These are phyloP conservation scores for Eretmochelys imbricata DNA, from an alignment of 2,113 vertebrate species.

Conservation along the genomic window DNA sequence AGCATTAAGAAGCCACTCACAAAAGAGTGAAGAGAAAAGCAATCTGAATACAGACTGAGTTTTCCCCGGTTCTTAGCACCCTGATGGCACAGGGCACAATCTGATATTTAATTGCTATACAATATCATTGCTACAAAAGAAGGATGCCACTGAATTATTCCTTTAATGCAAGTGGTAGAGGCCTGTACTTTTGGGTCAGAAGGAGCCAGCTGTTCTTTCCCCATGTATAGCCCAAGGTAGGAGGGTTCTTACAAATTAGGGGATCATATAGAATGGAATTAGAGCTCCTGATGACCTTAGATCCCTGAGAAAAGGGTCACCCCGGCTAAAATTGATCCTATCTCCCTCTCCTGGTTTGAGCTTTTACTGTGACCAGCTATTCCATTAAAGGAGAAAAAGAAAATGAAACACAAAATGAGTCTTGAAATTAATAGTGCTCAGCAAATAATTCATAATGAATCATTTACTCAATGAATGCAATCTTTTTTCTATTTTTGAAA, in stretches of 20 bases:
- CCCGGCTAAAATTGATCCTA: no score
- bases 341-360: background rate
- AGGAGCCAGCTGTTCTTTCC: no score
- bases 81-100: no score
- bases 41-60: background rate
- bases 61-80: no score
- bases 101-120: no score
- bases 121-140: no score
- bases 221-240: no score
- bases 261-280: background rate
- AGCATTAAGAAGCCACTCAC: background rate
- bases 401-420: background rate
- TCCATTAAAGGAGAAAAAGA: background rate
- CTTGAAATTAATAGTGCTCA: background rate
- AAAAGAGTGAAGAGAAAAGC: background rate
- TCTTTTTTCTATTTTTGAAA: background rate
- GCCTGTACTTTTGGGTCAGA: no score
- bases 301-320: background rate
- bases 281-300: background rate
- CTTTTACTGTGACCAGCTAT: background rate
- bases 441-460: background rate
- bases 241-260: no score
- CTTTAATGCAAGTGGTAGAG: no score
- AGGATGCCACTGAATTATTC: no score
- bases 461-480: background rate